Evolutionary conservation across 2,113 vertebrate species (phyloP), one percentile per base, ranked within the genome.

Genomic region (Micromys minutus): DNA sequence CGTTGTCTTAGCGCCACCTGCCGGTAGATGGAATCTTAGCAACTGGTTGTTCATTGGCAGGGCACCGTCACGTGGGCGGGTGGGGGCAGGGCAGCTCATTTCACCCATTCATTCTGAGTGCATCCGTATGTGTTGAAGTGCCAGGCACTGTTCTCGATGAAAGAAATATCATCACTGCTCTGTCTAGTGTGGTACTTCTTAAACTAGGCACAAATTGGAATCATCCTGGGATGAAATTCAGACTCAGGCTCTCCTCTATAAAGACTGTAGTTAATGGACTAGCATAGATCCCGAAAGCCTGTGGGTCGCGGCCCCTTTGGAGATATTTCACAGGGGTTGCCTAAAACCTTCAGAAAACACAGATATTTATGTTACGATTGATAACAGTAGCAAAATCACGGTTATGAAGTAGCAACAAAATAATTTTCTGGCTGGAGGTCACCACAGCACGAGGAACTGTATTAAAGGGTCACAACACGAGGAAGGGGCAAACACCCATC

Each of bases 1-100:
- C 57, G 31, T 71, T 3, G 67, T 85, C 76, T 84, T 42, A 69
- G 88, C 80, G 85, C 95, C 96, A 79, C 69, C 97, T 97, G 24
- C 88, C 71, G 97, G 95, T 57, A 0, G 0, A 3, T 75, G 42
- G 61, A 52, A 92, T 75, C 16, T 9, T 75, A 52, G 90, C 90
- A 63, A 77, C 61, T n/a, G 47, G 31, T 39, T 50, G 59, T 17
- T 87, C n/a, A 47, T 11, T 52, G 2, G 10, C 57, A 17, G 11
- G 26, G 1, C 24, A 57, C n/a, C 24, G 3, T 22, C 57, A 31
- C 15, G 55, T 42, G 36, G 47, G 24, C 31, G 75, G 29, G 5
- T 26, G 69, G 4, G 17, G n/a, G 39, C 0, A 8, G 34, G 65
- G 67, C 63, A 11, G 61, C 21, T 79, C 69, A 0, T 71, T 69